phyloP scores from a whole-genome alignment of 2,888 invertebrate species.

The Hirudinaria manillensis region DNA sequence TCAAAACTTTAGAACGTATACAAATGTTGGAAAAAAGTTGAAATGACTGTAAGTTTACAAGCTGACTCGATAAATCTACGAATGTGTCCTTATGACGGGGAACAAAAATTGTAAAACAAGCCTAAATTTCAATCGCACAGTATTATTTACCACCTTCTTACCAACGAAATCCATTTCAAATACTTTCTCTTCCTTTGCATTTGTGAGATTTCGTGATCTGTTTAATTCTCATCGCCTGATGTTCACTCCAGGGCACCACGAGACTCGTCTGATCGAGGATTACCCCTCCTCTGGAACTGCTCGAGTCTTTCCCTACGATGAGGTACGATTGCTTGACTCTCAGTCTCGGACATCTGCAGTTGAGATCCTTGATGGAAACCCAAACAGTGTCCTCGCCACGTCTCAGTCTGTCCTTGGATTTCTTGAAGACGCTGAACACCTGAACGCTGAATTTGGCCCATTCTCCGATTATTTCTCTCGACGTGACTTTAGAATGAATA shows the following conservation, averaged over 20 bases:
- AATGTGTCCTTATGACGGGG: not conserved
- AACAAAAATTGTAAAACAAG: conserved; percentile 10
- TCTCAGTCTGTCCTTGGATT: conserved; percentile 64
- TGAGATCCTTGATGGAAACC: conserved; percentile 79
- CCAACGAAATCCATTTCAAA: conserved; percentile 58
- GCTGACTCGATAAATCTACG: not conserved
- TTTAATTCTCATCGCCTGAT: conserved; percentile 23
- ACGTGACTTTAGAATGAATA: conserved; percentile 81
- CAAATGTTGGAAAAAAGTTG: not conserved
- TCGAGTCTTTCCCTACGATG: conserved; percentile 33
- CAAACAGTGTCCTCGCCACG: conserved; percentile 75
- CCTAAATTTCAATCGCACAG: not conserved
- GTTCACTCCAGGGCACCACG: conserved; percentile 30
- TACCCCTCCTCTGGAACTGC: conserved; percentile 32
- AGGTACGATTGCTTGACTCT: conserved; percentile 56
- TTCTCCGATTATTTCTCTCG: conserved; percentile 65
- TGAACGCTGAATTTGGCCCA: conserved; percentile 84
- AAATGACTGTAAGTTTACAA: conserved; percentile 8
- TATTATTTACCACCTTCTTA: too few relatives aligned
- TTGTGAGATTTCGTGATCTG: conserved; percentile 21
- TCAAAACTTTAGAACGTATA: too few relatives aligned
- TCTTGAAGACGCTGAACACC: conserved; percentile 65
- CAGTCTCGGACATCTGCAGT: conserved; percentile 94
- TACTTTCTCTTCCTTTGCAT: conserved; percentile 19
- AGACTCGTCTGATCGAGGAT: conserved; percentile 34